phyloP scores from a whole-genome alignment of 2,113 vertebrate species.

The Xenopus laevis region DNA sequence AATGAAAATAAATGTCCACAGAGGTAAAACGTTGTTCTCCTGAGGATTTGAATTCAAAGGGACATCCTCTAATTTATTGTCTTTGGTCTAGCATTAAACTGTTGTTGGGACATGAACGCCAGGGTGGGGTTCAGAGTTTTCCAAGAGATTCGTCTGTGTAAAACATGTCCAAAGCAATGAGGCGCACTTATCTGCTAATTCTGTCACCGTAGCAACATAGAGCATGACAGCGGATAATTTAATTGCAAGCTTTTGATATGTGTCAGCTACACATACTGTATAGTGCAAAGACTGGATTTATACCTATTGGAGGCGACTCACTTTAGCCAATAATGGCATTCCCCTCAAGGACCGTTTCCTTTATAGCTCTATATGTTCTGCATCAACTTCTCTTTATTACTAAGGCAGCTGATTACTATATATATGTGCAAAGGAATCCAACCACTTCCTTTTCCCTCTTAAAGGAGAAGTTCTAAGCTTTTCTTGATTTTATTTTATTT shows the following conservation, averaged over 20 bases:
- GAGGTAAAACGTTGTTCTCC: not conserved
- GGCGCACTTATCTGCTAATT: constrained; percentile 16
- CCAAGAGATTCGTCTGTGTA: constrained; percentile 8
- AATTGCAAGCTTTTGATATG: constrained; percentile 30
- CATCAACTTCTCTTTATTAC: not conserved
- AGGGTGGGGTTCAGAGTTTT: not conserved
- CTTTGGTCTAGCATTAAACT: not conserved
- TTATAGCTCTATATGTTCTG: not conserved
- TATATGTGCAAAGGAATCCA: no score
- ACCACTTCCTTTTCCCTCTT: no score
- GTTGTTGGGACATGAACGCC: not conserved
- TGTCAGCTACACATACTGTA: constrained; percentile 27
- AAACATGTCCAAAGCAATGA: constrained; percentile 25
- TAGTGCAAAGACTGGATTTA: not conserved
- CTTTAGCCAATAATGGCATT: not conserved
- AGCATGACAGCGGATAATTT: constrained; percentile 32
- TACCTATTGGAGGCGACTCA: not conserved
- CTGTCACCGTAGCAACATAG: constrained; percentile 37
- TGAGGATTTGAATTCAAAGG: not conserved
- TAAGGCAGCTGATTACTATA: no score
- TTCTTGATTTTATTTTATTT: no score
- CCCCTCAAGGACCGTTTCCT: not conserved
- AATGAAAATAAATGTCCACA: not conserved
- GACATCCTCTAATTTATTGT: not conserved
- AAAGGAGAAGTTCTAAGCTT: no score